These are phyloP conservation scores for Bombus waltoni DNA, from an alignment of 1,140 invertebrate genomes.

Conservation along the genomic window DNA sequence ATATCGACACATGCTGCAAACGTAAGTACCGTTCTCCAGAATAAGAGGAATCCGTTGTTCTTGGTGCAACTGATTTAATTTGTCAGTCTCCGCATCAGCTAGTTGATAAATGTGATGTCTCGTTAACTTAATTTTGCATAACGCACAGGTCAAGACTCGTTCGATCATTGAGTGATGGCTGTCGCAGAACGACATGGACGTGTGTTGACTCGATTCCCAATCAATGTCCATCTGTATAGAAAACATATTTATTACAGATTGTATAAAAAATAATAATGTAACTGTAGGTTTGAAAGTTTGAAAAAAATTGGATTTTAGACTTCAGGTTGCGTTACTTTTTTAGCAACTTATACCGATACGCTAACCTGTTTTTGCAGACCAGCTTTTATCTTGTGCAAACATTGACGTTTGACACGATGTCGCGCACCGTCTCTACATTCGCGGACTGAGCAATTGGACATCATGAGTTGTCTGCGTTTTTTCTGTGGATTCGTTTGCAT, in stretches of 20 bases:
- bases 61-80: constrained; percentile 86
- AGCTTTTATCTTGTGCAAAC: constrained; percentile 88
- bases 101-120: constrained; percentile 88
- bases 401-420: constrained; percentile 89
- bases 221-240: constrained; percentile 17
- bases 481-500: constrained; percentile 78
- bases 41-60: constrained; percentile 87
- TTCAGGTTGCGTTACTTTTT: neutral
- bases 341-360: neutral
- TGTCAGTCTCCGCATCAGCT: constrained; percentile 84
- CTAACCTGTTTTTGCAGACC: constrained; percentile 88
- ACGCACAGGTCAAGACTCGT: constrained; percentile 88
- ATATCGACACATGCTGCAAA: constrained; percentile 91
- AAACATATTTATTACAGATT: neutral
- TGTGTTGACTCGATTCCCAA: constrained; percentile 81
- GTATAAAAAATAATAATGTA: neutral
- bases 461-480: constrained; percentile 78
- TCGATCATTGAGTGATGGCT: constrained; percentile 84
- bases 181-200: constrained; percentile 82
- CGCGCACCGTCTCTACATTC: constrained; percentile 85
- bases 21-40: constrained; percentile 82
- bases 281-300: no score
- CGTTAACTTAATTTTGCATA: constrained; percentile 88
- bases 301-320: neutral
- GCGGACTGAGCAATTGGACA: constrained; percentile 76